phyloP scores from a whole-genome alignment of 2,113 vertebrate species.

The Peromyscus polionotus region DNA sequence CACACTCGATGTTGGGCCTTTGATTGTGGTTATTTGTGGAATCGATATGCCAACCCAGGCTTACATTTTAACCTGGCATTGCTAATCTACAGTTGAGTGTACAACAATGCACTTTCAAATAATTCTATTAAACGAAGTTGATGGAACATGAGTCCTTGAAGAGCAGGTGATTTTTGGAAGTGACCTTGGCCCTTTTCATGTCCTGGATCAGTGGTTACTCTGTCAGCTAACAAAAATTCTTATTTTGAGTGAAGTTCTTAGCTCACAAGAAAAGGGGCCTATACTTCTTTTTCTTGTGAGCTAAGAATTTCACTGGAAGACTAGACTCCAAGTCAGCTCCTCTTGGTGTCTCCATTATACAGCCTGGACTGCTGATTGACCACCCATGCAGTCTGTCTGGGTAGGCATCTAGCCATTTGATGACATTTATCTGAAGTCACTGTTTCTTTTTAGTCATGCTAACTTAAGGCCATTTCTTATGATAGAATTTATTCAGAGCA shows the following conservation, averaged over 20 bases:
- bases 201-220: neutral
- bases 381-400: neutral
- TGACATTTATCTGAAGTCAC: neutral
- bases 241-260: slow-evolving; percentile 43
- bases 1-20: neutral
- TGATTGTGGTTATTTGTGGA: neutral
- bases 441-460: neutral
- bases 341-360: neutral
- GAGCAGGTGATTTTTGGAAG: neutral
- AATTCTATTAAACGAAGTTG: neutral
- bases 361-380: neutral
- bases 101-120: neutral
- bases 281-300: neutral
- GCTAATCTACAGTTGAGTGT: neutral
- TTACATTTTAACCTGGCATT: neutral
- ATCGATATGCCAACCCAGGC: neutral
- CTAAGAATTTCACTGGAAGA: slow-evolving; percentile 29
- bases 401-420: neutral
- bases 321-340: neutral
- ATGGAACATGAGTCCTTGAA: slow-evolving; percentile 32
- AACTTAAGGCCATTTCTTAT: neutral
- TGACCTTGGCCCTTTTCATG: neutral
- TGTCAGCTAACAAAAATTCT: neutral
- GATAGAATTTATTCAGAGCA: neutral
- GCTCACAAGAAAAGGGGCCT: neutral